phyloP scores from a whole-genome alignment of 2,797 vertebrate species.

The Eremophila alpestris region DNA sequence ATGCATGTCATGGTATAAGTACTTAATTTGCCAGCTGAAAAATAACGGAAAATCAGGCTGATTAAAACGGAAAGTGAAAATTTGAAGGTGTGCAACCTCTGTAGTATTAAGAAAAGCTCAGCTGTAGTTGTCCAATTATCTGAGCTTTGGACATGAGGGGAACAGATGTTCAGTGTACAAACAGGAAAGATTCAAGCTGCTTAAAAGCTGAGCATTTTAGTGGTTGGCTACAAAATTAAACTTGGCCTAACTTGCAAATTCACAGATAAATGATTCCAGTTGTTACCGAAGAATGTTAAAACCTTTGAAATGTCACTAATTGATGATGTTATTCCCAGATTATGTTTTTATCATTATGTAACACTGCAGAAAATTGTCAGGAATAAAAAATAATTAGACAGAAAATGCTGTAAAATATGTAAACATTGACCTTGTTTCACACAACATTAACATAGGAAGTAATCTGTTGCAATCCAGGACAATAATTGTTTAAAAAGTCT shows the following conservation, averaged over 20 bases:
- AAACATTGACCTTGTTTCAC: not conserved
- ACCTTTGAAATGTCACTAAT: not conserved
- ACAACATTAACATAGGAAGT: not conserved
- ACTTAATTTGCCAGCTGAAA: not conserved
- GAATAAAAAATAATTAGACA: not conserved
- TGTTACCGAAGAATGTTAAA: not conserved
- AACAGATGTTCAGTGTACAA: constrained; percentile 5
- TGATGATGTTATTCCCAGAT: not conserved
- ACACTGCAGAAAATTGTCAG: not conserved
- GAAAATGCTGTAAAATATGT: not conserved
- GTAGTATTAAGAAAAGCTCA: not conserved
- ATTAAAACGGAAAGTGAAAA: not conserved
- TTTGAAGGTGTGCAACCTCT: not conserved
- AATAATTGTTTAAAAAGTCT: not conserved
- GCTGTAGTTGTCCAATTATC: not conserved
- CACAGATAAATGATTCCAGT: not conserved
- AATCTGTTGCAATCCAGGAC: not conserved
- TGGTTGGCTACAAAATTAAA: not conserved
- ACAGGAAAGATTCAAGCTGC: not conserved
- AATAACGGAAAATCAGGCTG: not conserved
- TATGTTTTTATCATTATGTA: not conserved
- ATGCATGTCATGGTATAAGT: not conserved
- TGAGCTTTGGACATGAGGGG: not conserved
- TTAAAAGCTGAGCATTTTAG: not conserved
- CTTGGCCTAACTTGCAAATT: not conserved